Percentiles rank a stretch among this genome's conserved stretches.
These are phyloP conservation scores for Drosophila kohkoa DNA, from an alignment of 1,140 invertebrate genomes.

Conservation along the genomic window DNA sequence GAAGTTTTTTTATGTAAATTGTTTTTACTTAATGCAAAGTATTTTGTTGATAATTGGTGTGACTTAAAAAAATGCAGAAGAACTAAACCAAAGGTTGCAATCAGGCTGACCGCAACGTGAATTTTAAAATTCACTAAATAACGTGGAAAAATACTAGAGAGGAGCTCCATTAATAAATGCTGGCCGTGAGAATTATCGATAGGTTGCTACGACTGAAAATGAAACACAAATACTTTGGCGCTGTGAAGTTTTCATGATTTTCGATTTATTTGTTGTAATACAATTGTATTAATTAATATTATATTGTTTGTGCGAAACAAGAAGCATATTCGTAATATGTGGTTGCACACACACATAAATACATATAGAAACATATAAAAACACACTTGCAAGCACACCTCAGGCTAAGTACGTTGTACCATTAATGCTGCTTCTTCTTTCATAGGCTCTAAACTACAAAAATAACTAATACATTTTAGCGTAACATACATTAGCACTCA, in stretches of 20 bases:
- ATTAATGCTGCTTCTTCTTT: no score
- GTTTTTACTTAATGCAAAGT: neutral
- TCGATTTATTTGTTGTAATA: neutral
- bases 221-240: neutral
- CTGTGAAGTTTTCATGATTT: neutral
- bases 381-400: neutral
- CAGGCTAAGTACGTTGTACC: neutral
- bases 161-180: neutral
- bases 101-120: neutral
- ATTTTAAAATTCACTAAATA: neutral
- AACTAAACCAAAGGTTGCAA: constrained; percentile 27
- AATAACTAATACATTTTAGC: no score
- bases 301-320: neutral
- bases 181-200: neutral
- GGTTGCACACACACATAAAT: neutral
- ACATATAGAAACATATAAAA: neutral
- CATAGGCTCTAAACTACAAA: no score
- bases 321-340: no score
- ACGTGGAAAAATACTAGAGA: constrained; percentile 1
- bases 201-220: neutral
- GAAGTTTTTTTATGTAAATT: neutral
- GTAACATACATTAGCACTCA: no score
- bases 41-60: constrained; percentile 3
- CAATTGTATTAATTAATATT: neutral
- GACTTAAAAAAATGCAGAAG: constrained; percentile 19